Evolutionary conservation across 1,140 invertebrate species (phyloP).

Genomic region (Pinna nobilis): DNA sequence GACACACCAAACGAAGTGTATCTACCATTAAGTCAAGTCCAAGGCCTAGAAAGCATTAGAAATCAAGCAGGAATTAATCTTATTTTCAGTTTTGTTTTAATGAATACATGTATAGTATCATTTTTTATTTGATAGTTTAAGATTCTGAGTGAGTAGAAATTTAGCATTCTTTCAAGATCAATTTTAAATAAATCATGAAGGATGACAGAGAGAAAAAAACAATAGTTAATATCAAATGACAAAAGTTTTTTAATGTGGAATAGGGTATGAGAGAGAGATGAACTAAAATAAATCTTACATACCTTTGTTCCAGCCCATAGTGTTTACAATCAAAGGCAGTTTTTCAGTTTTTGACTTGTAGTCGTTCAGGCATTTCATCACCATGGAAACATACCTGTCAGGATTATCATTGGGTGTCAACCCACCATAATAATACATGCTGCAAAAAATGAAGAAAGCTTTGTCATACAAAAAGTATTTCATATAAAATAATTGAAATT

Average conservation of each 20-base stretch:
- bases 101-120: no score
- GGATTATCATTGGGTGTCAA: conserved; percentile 60
- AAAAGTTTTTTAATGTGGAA: not conserved
- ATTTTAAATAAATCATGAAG: no score
- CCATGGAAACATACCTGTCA: conserved; percentile 61
- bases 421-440: conserved; percentile 67
- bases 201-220: not conserved
- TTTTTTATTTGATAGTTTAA: not conserved
- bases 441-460: conserved; percentile 47
- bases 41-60: conserved; percentile 52
- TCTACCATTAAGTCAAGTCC: conserved; percentile 70
- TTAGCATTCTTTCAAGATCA: not conserved
- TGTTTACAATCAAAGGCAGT: conserved; percentile 72
- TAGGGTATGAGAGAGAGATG: not conserved
- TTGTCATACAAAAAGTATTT: not conserved
- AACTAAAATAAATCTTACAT: not conserved
- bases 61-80: not conserved
- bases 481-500: not conserved
- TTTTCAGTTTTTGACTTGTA: conserved; percentile 50
- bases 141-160: not conserved
- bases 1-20: conserved; percentile 61
- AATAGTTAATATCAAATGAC: not conserved
- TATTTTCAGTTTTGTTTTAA: not conserved
- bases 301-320: conserved; percentile 75
- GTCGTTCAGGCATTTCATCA: conserved; percentile 52